These are phyloP conservation scores for Pseudonaja textilis DNA, from an alignment of 2,113 vertebrate species.

Conservation along the genomic window DNA sequence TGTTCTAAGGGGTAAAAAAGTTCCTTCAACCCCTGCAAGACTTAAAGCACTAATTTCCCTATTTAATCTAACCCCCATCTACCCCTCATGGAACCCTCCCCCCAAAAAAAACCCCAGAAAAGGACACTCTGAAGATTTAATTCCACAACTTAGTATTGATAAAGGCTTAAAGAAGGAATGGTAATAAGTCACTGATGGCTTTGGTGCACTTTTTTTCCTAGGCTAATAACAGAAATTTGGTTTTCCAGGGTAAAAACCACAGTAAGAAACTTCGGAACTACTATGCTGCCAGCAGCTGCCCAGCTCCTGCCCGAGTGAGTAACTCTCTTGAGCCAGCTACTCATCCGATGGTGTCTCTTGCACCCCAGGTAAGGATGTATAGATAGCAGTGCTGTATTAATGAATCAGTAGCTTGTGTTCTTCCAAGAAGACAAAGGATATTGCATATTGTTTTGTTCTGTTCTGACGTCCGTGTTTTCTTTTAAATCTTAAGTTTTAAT, in stretches of 20 bases:
- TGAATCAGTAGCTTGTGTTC: not conserved
- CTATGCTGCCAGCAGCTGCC: constrained; percentile 93
- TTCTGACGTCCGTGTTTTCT: not conserved
- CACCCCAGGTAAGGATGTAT: constrained; percentile 79
- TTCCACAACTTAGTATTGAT: not conserved
- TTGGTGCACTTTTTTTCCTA: not conserved
- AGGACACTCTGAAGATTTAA: not conserved
- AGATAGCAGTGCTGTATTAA: not conserved
- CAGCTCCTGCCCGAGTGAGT: constrained; percentile 84
- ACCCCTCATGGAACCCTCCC: not conserved
- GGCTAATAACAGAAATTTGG: constrained; percentile 42
- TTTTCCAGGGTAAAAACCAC: constrained; percentile 94
- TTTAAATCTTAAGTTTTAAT: not conserved
- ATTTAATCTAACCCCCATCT: not conserved
- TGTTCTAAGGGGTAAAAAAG: not conserved
- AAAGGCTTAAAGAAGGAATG: not conserved
- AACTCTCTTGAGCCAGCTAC: constrained; percentile 76
- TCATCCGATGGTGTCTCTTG: constrained; percentile 74
- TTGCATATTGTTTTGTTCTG: not conserved
- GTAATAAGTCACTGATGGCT: not conserved
- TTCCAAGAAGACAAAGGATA: not conserved
- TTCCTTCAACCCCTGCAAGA: not conserved
- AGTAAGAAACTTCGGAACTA: constrained; percentile 96
- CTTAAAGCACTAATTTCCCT: not conserved
- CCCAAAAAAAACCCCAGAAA: not conserved